Conservation (phyloP, 2,797 vertebrate species). For the Spheniscus humboldti region DNA sequence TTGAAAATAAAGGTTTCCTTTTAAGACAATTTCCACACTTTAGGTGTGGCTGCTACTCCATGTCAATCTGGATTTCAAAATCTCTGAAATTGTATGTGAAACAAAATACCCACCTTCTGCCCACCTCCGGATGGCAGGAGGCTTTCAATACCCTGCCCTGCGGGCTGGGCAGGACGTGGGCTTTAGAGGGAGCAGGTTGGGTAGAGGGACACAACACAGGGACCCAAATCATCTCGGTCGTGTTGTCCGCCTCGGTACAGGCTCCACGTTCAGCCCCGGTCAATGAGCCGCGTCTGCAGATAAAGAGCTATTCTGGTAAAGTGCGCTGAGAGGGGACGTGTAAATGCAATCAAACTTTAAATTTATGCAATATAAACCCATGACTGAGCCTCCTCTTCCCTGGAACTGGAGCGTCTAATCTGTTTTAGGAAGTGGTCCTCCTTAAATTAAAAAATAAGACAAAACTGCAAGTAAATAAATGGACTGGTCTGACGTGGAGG, state of each 20-base stretch:
- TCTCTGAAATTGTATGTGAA: rapidly evolving
- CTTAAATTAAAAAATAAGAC: neutral
- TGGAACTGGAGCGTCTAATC: neutral
- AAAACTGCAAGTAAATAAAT: neutral
- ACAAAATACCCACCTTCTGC: neutral
- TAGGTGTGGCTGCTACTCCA: neutral
- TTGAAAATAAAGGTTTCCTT: neutral
- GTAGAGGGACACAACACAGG: neutral
- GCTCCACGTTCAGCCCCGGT: neutral
- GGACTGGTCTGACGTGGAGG: neutral
- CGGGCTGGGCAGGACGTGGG: rapidly evolving
- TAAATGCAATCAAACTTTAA: neutral
- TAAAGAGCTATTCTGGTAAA: constrained; percentile 49
- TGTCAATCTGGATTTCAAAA: rapidly evolving
- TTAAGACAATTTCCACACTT: neutral
- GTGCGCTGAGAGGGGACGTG: neutral
- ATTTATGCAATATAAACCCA: neutral
- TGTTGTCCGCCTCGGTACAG: rapidly evolving
- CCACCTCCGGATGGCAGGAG: neutral
- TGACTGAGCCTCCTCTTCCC: neutral
- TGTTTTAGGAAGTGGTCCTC: neutral
- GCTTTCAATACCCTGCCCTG: neutral
- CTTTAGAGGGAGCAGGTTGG: neutral
- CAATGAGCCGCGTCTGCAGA: neutral
- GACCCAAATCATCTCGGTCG: neutral